phyloP scores from a whole-genome alignment of 2,797 vertebrate species.

The Crax fasciolata region DNA sequence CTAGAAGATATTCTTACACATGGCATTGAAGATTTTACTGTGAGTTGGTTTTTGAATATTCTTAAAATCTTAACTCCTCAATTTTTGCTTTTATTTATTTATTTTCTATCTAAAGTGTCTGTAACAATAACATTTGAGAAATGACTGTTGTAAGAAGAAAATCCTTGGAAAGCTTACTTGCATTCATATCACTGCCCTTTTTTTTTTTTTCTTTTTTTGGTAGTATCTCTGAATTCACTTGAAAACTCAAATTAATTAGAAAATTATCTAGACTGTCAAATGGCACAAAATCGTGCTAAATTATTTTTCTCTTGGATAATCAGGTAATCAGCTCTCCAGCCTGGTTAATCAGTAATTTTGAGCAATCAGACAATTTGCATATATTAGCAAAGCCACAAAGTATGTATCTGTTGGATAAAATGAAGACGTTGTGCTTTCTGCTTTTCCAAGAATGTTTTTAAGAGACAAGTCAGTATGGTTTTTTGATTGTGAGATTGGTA shows the following conservation, averaged over 20 bases:
- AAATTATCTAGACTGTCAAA: constrained; percentile 64
- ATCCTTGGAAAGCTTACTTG: constrained; percentile 44
- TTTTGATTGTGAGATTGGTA: background rate
- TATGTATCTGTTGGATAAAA: constrained; percentile 55
- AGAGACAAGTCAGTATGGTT: background rate
- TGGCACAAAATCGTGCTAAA: constrained; percentile 61
- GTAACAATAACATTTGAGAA: background rate
- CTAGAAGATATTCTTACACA: background rate
- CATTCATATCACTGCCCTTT: constrained; percentile 7
- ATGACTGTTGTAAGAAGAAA: background rate
- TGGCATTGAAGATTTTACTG: background rate
- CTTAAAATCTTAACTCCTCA: background rate
- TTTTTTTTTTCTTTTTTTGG: background rate
- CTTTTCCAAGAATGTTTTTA: constrained; percentile 39
- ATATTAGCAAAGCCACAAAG: constrained; percentile 55
- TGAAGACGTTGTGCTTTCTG: background rate
- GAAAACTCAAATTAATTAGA: constrained; percentile 64
- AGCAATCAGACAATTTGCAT: constrained; percentile 61
- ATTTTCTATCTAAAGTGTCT: background rate
- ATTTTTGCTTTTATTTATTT: background rate
- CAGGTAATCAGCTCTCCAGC: constrained; percentile 69
- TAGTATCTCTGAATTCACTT: constrained; percentile 44
- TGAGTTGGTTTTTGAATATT: background rate
- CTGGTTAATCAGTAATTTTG: constrained; percentile 48
- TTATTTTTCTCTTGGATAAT: constrained; percentile 70